A percentile compares a stretch with the other conserved stretches of the same genome.
Evolutionary conservation across 64 coral and sea anemone genomes (phyloP).

Genomic region (Stichodactyla mertensii): DNA sequence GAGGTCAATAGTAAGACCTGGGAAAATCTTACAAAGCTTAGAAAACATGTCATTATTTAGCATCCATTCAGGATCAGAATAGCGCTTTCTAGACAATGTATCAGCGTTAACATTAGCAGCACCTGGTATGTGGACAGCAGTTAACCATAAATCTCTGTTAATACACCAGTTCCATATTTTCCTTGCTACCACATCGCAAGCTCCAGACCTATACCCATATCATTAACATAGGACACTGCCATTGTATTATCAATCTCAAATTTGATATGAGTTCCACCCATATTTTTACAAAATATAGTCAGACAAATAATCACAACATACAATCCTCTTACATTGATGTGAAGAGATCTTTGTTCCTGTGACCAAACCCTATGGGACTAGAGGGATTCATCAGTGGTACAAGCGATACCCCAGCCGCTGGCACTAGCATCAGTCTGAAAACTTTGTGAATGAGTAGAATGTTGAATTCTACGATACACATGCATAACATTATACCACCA

Average conservation of each 20-base stretch:
- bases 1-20: slow-evolving; percentile 36
- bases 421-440: background rate
- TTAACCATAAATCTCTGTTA: too few species aligned
- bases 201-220: slow-evolving; percentile 45
- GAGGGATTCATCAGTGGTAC: slow-evolving; percentile 32
- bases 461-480: slow-evolving; percentile 1
- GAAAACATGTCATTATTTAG: slow-evolving; percentile 25
- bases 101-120: slow-evolving; percentile 24
- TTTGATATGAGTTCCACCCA: slow-evolving; percentile 33
- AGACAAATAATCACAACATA: slow-evolving; percentile 65
- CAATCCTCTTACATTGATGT: background rate
- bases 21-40: slow-evolving; percentile 15
- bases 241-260: slow-evolving; percentile 66
- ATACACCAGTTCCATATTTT: background rate
- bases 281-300: background rate
- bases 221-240: slow-evolving; percentile 37
- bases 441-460: background rate
- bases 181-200: slow-evolving; percentile 43
- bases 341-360: background rate
- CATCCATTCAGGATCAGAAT: slow-evolving; percentile 45
- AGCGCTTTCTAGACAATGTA: slow-evolving; percentile 25
- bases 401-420: background rate
- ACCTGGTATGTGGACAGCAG: slow-evolving; percentile 12
- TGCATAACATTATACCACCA: slow-evolving; percentile 33
- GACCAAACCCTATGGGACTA: background rate